Evolutionary conservation across 1,140 invertebrate species (phyloP).

Genomic region (Conopomorpha cramerella): DNA sequence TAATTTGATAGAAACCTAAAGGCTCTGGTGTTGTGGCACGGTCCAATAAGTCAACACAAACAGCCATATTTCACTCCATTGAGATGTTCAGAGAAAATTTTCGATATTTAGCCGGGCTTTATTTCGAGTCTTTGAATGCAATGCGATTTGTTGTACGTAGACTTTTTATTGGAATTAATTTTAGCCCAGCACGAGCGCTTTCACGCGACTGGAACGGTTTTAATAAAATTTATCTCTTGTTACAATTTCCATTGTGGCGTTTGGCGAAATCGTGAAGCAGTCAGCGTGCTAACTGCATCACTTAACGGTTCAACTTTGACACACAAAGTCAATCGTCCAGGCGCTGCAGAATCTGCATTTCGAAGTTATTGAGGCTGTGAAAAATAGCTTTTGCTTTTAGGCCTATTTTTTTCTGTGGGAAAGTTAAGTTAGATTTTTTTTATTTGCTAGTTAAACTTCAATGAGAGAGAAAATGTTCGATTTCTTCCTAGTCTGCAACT

Average conservation of each 20-base stretch:
- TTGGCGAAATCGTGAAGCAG: slow-evolving; percentile 22
- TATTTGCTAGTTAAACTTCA: too few relatives aligned
- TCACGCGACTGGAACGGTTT: slow-evolving; percentile 3
- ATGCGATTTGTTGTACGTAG: neutral
- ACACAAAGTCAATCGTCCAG: slow-evolving; percentile 25
- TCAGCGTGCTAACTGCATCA: slow-evolving; percentile 11
- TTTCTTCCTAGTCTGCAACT: too few relatives aligned
- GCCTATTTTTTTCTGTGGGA: too few relatives aligned
- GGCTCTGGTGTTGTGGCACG: neutral
- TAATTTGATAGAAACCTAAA: slow-evolving; percentile 4
- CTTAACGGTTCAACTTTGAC: slow-evolving; percentile 45
- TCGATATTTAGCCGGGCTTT: neutral
- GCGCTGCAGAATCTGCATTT: too few relatives aligned
- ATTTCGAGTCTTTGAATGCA: neutral
- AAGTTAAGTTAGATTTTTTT: too few relatives aligned
- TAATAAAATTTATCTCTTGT: slow-evolving; percentile 16
- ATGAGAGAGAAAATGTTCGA: too few relatives aligned
- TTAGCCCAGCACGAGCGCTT: neutral
- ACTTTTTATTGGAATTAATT: neutral
- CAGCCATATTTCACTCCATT: neutral
- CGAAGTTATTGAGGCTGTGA: too few relatives aligned
- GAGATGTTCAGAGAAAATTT: too few relatives aligned
- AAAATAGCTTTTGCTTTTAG: too few relatives aligned
- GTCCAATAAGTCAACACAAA: slow-evolving; percentile 1
- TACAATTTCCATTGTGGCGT: slow-evolving; percentile 18